These are phyloP conservation scores for Ceratina japonica DNA, from an alignment of 1,140 invertebrate species.

Conservation along the genomic window DNA sequence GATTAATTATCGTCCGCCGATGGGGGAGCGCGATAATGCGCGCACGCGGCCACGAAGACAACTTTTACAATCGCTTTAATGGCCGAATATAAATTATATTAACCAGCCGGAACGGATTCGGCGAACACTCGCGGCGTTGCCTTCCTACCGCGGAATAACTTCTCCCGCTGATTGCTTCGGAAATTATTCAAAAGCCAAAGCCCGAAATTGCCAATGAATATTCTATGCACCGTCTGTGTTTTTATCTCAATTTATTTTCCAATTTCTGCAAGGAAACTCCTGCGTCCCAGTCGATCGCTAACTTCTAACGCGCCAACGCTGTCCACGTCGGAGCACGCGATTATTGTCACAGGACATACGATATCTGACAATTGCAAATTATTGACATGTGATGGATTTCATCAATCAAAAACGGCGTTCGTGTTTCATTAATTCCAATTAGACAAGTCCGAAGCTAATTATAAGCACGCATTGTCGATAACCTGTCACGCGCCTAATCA, in stretches of 20 bases:
- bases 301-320: too few species aligned
- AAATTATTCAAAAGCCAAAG: conserved; percentile 10
- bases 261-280: not conserved
- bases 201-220: not conserved
- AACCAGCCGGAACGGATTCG: conserved; percentile 4
- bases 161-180: not conserved
- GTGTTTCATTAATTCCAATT: too few species aligned
- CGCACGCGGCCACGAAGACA: conserved; percentile 5
- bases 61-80: conserved; percentile 35
- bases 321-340: too few species aligned
- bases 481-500: not conserved
- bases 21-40: conserved; percentile 18
- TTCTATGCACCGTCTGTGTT: not conserved
- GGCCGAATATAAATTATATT: conserved; percentile 15
- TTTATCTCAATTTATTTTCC: not conserved
- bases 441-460: too few species aligned
- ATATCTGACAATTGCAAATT: too few species aligned
- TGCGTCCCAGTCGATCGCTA: too few species aligned
- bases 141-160: too few species aligned
- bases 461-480: not conserved
- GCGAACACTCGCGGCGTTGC: too few species aligned
- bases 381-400: too few species aligned
- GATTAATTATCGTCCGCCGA: conserved; percentile 36
- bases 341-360: too few species aligned
- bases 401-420: too few species aligned